Evolutionary conservation across 2,888 invertebrate species (phyloP), one percentile per base, ranked within the genome.

Genomic region (Nesidiocoris tenuis): DNA sequence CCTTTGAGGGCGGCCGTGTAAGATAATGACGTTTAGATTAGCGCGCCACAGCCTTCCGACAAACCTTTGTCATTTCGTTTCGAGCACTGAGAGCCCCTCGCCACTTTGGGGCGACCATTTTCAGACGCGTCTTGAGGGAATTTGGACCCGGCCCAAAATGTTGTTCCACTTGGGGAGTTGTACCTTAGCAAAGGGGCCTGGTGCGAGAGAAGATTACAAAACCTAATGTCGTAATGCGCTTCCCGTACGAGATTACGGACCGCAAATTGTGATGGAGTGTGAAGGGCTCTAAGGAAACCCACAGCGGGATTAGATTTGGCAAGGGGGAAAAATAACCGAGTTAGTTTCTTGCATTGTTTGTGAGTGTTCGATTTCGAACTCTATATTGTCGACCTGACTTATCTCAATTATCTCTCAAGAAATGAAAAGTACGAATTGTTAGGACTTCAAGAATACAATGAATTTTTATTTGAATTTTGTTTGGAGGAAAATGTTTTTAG

Each of bases 1-100:
- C 59, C 59, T 70, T 70, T 70, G 70, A 70, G 57, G 39, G 21
- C 70, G 70, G 18, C 70, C 57, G 24, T 24, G 5, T 18, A 17
- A 59, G 70, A 70, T 70, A 70, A 70, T 70, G 24, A 54, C 70
- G 70, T 70, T 70, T 70, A 25, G 23, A 70, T 70, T 70, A 70
- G 70, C 61, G 59, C 59, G 61, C 2, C 39, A 39, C 12, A 39
- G 39, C 39, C 12, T 12, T 39, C 39, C 39, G 57, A 70, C 57
- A 70, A 70, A 70, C 17, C 70, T 70, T 70, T 70, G 59, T 70
- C 70, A 25, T 70, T 61, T 70, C 70, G 24, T 57, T 70, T 25
- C 59, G 17, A 7, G 68, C 18, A 19, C 55, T 12, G 18, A 39
- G 39, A 39, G 16, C 56, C 56, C 67, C n/a, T 12, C 18, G 7